Conservation (phyloP, 2,888 invertebrate species). For the Atherix ibis region DNA sequence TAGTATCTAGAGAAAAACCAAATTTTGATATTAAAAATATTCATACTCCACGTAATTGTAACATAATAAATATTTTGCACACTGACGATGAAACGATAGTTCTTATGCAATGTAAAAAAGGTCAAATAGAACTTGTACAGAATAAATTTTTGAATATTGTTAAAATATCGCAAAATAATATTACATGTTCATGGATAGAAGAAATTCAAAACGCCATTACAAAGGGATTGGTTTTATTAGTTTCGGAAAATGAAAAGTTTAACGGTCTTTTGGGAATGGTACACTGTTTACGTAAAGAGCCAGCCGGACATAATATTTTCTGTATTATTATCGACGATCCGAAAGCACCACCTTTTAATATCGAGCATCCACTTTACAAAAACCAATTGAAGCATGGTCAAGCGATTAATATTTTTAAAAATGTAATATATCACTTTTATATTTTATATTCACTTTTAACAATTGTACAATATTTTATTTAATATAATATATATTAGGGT, state of each 20-base stretch:
- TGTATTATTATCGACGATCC: slow-evolving; percentile 48
- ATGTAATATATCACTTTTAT: slow-evolving; percentile 24
- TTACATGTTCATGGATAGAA: slow-evolving; percentile 23
- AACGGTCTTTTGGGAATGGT: slow-evolving; percentile 78
- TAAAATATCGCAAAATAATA: slow-evolving; percentile 19
- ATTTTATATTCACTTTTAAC: too few species aligned
- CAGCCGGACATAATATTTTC: slow-evolving; percentile 47
- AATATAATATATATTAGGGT: slow-evolving; percentile 21
- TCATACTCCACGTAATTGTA: slow-evolving; percentile 18
- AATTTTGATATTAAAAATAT: slow-evolving; percentile 25
- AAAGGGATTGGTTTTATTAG: slow-evolving; percentile 38
- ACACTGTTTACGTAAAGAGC: slow-evolving; percentile 70
- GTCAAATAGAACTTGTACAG: slow-evolving; percentile 13
- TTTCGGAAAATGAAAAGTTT: slow-evolving; percentile 47
- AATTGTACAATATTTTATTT: too few species aligned
- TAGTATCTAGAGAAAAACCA: slow-evolving; percentile 43
- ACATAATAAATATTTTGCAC: slow-evolving; percentile 19
- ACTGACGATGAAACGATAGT: slow-evolving; percentile 22
- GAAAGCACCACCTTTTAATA: slow-evolving; percentile 47
- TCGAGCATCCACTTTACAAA: slow-evolving; percentile 45
- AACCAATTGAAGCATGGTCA: slow-evolving; percentile 55
- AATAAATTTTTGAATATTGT: slow-evolving; percentile 11
- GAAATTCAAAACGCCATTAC: slow-evolving; percentile 19
- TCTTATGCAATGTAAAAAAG: slow-evolving; percentile 20
- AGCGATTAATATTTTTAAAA: slow-evolving; percentile 57